Evolutionary conservation across 2,888 invertebrate species (phyloP).

Genomic region (Ariolimax columbianus): DNA sequence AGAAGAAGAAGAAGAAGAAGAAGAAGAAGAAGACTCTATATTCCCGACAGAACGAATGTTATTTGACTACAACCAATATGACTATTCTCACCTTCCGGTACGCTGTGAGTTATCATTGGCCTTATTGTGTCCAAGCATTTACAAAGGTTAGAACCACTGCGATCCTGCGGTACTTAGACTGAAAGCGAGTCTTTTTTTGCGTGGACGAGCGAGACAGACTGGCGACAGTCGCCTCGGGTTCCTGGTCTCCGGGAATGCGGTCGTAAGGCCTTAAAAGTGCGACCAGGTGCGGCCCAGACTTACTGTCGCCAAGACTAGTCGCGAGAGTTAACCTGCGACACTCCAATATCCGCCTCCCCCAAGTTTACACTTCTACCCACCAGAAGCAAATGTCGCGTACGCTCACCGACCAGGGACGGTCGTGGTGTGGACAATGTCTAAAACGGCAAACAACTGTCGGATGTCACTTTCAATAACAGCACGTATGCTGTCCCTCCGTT

Average conservation of each 20-base stretch:
- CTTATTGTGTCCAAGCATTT: no score
- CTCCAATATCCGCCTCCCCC: neutral
- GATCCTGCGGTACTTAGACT: neutral
- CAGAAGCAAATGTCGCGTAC: neutral
- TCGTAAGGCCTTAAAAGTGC: slow-evolving; percentile 22
- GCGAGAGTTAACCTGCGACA: neutral
- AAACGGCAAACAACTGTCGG: neutral
- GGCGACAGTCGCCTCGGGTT: slow-evolving; percentile 10
- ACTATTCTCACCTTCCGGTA: no score
- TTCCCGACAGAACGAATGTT: no score
- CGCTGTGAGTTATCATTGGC: no score
- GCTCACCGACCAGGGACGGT: neutral
- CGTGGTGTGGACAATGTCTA: neutral
- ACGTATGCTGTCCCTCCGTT: no score
- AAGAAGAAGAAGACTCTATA: no score
- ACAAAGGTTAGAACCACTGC: neutral
- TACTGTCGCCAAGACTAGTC: slow-evolving; percentile 57
- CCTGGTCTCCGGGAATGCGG: neutral
- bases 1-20: no score
- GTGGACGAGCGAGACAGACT: neutral
- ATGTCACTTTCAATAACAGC: neutral
- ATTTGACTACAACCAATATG: no score
- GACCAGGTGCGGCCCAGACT: slow-evolving; percentile 61
- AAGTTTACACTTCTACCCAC: neutral
- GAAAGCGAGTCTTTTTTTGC: neutral